phyloP scores from a whole-genome alignment of 2,797 vertebrate species.

The Trachops cirrhosus region DNA sequence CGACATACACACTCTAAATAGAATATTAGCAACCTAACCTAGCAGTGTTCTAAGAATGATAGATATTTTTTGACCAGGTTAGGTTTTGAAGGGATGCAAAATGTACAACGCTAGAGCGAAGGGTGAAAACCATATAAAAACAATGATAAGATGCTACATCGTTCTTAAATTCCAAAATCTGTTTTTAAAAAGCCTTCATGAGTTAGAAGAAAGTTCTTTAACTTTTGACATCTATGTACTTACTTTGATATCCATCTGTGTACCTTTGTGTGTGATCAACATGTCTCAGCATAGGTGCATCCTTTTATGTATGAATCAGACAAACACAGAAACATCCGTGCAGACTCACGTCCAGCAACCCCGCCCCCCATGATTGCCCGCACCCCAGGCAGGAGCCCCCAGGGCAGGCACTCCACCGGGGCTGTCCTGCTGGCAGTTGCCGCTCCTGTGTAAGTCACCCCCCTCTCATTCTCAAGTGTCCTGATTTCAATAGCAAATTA shows the following conservation, averaged over 20 bases:
- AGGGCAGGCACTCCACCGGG: rapidly evolving
- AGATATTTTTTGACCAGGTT: rapidly evolving
- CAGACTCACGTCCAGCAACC: neutral
- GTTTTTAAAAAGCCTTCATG: no score
- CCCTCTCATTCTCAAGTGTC: neutral
- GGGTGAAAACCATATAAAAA: neutral
- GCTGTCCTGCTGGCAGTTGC: rapidly evolving
- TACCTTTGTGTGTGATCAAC: rapidly evolving
- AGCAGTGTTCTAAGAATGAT: neutral
- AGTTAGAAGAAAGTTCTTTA: neutral
- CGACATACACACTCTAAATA: no score
- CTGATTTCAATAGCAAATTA: neutral
- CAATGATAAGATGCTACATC: no score
- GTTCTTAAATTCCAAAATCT: neutral
- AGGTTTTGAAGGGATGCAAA: neutral
- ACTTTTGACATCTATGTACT: rapidly evolving
- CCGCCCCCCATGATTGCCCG: rapidly evolving
- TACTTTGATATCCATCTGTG: no score
- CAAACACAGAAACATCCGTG: no score
- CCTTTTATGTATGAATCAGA: rapidly evolving
- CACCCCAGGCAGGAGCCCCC: rapidly evolving
- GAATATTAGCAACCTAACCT: neutral
- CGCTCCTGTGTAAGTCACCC: rapidly evolving
- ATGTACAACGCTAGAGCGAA: neutral
- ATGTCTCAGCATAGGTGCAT: rapidly evolving